These are phyloP conservation scores for Junonia oenone DNA, from an alignment of 2,888 invertebrate genomes.

Conservation along the genomic window DNA sequence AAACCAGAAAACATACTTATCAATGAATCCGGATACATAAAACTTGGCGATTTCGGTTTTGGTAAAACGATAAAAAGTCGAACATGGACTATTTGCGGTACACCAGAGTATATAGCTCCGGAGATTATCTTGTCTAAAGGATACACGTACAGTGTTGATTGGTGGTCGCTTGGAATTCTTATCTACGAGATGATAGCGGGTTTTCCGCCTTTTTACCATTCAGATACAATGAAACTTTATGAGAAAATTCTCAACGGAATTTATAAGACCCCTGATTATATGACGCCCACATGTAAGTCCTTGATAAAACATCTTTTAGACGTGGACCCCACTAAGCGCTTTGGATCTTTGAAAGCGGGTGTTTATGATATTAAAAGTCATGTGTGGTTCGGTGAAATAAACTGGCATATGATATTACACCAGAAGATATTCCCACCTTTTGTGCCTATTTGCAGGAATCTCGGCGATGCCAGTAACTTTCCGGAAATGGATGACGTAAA, in stretches of 20 bases:
- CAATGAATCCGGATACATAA: slow-evolving; percentile 84
- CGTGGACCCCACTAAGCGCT: slow-evolving; percentile 76
- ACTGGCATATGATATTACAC: slow-evolving; percentile 90
- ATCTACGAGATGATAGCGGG: slow-evolving; percentile 94
- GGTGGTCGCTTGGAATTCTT: slow-evolving; percentile 95
- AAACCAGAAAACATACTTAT: slow-evolving; percentile 95
- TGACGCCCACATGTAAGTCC: slow-evolving; percentile 88
- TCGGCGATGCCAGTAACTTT: slow-evolving; percentile 84
- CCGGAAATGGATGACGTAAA: slow-evolving; percentile 76
- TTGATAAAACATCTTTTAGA: slow-evolving; percentile 88
- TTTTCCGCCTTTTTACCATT: slow-evolving; percentile 93
- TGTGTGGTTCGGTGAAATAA: slow-evolving; percentile 89
- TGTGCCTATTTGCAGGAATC: slow-evolving; percentile 69
- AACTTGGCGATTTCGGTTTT: slow-evolving; percentile 95
- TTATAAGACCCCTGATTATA: slow-evolving; percentile 88
- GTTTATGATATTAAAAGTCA: slow-evolving; percentile 94
- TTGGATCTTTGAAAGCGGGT: slow-evolving; percentile 92
- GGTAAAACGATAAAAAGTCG: slow-evolving; percentile 86
- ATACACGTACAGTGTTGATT: slow-evolving; percentile 94
- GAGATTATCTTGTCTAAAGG: slow-evolving; percentile 94
- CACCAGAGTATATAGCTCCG: slow-evolving; percentile 97
- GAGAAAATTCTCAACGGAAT: slow-evolving; percentile 94
- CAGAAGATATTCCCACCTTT: slow-evolving; percentile 83
- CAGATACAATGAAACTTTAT: slow-evolving; percentile 93
- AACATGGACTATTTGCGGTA: slow-evolving; percentile 96